Evolutionary conservation across 2,888 invertebrate genomes (phyloP).

Genomic region (Euplexia lucipara): DNA sequence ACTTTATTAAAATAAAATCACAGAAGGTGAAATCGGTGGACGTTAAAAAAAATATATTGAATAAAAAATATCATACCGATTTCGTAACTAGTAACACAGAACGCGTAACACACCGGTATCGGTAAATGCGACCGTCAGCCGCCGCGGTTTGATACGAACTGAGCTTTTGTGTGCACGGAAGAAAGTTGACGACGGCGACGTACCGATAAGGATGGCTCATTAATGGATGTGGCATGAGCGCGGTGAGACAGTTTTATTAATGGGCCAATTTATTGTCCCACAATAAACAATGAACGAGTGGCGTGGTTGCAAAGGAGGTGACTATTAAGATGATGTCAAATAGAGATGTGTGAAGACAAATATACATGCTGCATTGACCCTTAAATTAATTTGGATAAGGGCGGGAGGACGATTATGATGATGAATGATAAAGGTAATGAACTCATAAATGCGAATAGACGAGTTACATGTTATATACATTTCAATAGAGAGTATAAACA

Average conservation of each 20-base stretch:
- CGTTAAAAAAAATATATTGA: constrained; percentile 3
- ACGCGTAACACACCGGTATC: constrained; percentile 38
- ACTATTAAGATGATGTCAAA: no score
- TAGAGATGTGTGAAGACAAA: no score
- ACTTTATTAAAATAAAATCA: constrained; percentile 24
- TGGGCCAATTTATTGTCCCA: constrained; percentile 1
- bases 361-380: no score
- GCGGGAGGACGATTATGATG: no score
- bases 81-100: constrained; percentile 51
- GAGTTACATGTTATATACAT: no score
- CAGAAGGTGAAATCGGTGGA: constrained; percentile 55
- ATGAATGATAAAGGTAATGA: no score
- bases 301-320: no score
- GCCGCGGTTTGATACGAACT: constrained; percentile 53
- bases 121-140: constrained; percentile 47
- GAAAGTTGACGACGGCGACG: constrained; percentile 59
- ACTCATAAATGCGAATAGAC: no score
- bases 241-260: constrained; percentile 13
- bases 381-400: no score
- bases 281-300: background rate
- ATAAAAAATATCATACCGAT: constrained; percentile 57
- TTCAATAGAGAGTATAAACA: no score
- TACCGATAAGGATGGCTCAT: constrained; percentile 28
- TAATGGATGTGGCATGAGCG: constrained; percentile 51
- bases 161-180: constrained; percentile 62